These are phyloP conservation scores for Palythoa grandiflora DNA, from an alignment of 92 coral and sea anemone species.

Conservation along the genomic window DNA sequence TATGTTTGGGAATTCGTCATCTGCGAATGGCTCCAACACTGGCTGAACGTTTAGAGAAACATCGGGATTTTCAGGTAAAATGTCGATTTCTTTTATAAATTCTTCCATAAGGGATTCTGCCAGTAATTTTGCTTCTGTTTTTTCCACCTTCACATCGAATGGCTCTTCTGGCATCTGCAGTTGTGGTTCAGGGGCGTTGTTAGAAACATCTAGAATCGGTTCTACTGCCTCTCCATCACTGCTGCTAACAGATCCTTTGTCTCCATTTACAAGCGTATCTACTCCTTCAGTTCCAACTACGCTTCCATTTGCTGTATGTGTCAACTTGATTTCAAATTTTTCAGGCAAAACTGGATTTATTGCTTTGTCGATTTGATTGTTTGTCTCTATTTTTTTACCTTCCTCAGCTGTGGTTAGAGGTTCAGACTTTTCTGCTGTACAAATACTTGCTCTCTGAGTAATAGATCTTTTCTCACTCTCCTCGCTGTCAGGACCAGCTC, in stretches of 20 bases:
- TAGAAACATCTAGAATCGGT: not conserved
- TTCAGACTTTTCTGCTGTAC: not conserved
- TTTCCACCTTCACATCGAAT: not conserved
- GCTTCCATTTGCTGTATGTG: not conserved
- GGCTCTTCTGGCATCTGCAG: not conserved
- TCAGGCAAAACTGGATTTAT: not conserved
- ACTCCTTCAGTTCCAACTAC: not conserved
- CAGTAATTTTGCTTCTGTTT: not conserved
- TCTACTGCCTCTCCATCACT: not conserved
- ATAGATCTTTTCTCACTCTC: not conserved
- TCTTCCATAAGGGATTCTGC: not conserved
- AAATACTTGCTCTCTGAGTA: not conserved
- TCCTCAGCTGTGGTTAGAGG: not conserved
- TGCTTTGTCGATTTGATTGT: not conserved
- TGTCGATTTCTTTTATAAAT: not conserved
- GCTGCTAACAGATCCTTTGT: not conserved
- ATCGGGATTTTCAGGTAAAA: not conserved
- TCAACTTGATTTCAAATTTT: not conserved
- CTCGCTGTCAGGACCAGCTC: slow-evolving; percentile 21
- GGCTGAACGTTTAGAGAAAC: not conserved
- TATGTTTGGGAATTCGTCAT: not conserved
- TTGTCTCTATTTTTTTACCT: not conserved
- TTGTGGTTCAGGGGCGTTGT: not conserved
- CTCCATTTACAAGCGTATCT: not conserved
- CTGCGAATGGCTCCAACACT: not conserved